phyloP scores from a whole-genome alignment of 2,888 invertebrate genomes.

The Agrotis segetum region DNA sequence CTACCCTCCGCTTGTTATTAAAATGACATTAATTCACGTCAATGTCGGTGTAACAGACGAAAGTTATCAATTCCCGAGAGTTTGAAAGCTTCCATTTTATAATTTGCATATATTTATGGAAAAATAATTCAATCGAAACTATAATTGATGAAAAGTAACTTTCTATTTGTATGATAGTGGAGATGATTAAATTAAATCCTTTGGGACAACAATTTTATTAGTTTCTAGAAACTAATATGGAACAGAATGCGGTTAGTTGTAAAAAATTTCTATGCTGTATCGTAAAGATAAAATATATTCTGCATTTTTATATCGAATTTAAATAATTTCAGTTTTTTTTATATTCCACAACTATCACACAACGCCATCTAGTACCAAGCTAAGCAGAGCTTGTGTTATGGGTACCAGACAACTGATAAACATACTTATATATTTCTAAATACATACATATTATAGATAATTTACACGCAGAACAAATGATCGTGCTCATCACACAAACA shows the following conservation, averaged over 20 bases:
- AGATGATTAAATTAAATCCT: slow-evolving; percentile 17
- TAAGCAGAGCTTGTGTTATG: no score
- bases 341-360: no score
- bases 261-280: neutral
- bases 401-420: no score
- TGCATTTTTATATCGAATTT: neutral
- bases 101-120: slow-evolving; percentile 58
- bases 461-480: no score
- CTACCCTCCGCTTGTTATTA: slow-evolving; percentile 32
- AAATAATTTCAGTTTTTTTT: no score
- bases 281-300: no score
- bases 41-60: slow-evolving; percentile 45
- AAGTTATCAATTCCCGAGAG: slow-evolving; percentile 59
- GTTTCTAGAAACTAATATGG: slow-evolving; percentile 8
- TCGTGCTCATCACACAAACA: no score
- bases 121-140: slow-evolving; percentile 46
- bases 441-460: no score
- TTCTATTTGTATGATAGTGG: slow-evolving; percentile 21
- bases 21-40: slow-evolving; percentile 55
- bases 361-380: no score
- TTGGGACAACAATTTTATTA: slow-evolving; percentile 15
- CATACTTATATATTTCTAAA: no score
- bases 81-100: slow-evolving; percentile 42
- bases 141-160: slow-evolving; percentile 38
- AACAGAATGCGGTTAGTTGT: neutral